Evolutionary conservation across 2,888 invertebrate genomes (phyloP), one percentile per base, ranked within the genome.

Genomic region (Diplolepis rosae): DNA sequence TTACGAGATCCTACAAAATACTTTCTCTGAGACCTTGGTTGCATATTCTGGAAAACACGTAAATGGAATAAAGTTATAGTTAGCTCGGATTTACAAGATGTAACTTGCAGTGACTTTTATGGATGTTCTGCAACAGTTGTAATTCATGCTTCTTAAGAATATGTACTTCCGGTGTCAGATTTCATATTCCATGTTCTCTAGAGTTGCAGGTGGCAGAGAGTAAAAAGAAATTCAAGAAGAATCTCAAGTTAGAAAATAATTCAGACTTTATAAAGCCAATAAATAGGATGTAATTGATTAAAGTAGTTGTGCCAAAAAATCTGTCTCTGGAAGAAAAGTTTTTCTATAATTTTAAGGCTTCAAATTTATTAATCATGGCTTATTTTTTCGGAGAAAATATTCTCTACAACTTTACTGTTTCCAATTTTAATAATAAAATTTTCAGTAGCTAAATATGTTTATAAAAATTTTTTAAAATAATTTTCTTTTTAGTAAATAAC

Each of bases 261-360:
- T 32, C 11, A 13, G 1, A 2, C 27, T 9, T 13, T 6, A 28
- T 13, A 54, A 27, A 28, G 51, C 39, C 7, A 1, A 6, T 45
- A 69, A 65, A 39, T 32, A n/a, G 27, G 22, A 66, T 70, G 66
- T 52, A 32, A 54, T 52, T n/a, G n/a, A n/a, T n/a, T n/a, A n/a
- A n/a, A n/a, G n/a, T n/a, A n/a, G n/a, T n/a, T n/a, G n/a, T n/a
- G n/a, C n/a, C n/a, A n/a, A n/a, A n/a, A n/a, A n/a, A n/a, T n/a
- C n/a, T n/a, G n/a, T n/a, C n/a, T n/a, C n/a, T n/a, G n/a, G n/a
- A n/a, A n/a, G n/a, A n/a, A n/a, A n/a, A n/a, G n/a, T n/a, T n/a
- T n/a, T n/a, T n/a, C n/a, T n/a, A n/a, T n/a, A n/a, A n/a, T n/a
- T n/a, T n/a, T n/a, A n/a, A n/a, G n/a, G n/a, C n/a, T n/a, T n/a